Evolutionary conservation across 2,113 vertebrate genomes (phyloP).

Genomic region (Nannospalax galili): DNA sequence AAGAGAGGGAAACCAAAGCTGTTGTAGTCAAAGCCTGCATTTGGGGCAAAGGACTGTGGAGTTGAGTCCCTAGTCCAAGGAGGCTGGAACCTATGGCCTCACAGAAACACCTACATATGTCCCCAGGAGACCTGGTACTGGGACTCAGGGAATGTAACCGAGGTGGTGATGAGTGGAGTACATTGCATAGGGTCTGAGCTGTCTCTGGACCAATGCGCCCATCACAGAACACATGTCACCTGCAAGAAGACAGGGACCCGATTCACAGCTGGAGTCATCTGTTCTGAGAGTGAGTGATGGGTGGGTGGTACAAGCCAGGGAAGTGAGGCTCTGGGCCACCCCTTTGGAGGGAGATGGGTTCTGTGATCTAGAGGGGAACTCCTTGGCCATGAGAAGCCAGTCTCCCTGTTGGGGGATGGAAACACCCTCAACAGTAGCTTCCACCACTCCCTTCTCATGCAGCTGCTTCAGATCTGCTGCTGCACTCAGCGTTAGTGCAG

Average conservation of each 20-base stretch:
- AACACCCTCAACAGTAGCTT: not conserved
- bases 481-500: slow-evolving; percentile 94
- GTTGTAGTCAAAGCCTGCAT: not conserved
- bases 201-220: slow-evolving; percentile 93
- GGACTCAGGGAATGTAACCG: slow-evolving; percentile 94
- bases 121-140: slow-evolving; percentile 99
- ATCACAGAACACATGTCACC: slow-evolving; percentile 88
- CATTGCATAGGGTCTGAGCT: slow-evolving; percentile 93
- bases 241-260: slow-evolving; percentile 91
- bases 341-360: not conserved
- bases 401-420: accelerated
- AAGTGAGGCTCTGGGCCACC: not conserved
- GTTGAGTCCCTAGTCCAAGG: not conserved
- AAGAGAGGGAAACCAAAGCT: not conserved
- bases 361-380: not conserved
- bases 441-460: slow-evolving; percentile 51
- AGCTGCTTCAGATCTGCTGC: slow-evolving; percentile 96
- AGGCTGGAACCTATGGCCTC: slow-evolving; percentile 12
- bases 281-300: slow-evolving; percentile 94
- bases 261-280: slow-evolving; percentile 96
- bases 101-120: not conserved
- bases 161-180: slow-evolving; percentile 96
- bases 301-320: accelerated
- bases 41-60: not conserved
- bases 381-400: not conserved